Base-by-base conservation (phyloP, 2,797 vertebrate genomes). In the Notolepis coatsorum region DNA sequence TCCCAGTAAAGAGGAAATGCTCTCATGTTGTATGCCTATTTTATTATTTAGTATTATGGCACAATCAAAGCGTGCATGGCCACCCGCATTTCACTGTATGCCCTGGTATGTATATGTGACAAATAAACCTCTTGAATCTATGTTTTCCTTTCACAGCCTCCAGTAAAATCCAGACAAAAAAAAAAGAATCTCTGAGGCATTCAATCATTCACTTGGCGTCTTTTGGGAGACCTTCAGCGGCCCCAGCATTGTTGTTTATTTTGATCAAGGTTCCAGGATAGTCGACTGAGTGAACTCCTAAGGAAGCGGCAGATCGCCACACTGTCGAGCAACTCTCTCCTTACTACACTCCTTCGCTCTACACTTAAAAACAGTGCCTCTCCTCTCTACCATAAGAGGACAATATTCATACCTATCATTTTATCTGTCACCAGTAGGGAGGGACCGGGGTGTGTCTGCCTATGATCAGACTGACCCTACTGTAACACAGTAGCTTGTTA, bases 401-500 rank as follows among this genome's bases (percentile, higher is more conserved):
- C 7, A 7, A 24, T 37, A 66, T 43, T 12, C 47, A 66, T 38
- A 51, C 30, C 46, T 21, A 56, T 17, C 0, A 3, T 21, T 53
- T 47, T 38, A 60, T 51, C 42, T 46, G 23, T 35, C 38, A n/a
- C 20, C 39, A 56, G n/a, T n/a, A n/a, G n/a, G n/a, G n/a, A n/a
- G 28, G 47, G n/a, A 27, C 30, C 8, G n/a, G 57, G 49, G 75
- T 65, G 66, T 54, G 52, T 68, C 72, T 55, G 61, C 55, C 63
- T 60, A 23, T 59, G 48, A 60, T 49, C 75, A 72, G 56, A 37
- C 58, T 67, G 66, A 84, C 56, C 73, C 71, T 77, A 53, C 18
- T 70, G 61, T 70, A 77, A 75, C 77, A 82, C 76, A 81, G 71
- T 73, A 71, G 43, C 43, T 30, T 64, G 77, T 67, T 84, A 59